Percentiles rank a stretch among this genome's conserved stretches.
Conservation (phyloP, 2,113 vertebrate species). For the Symphodus melops region DNA sequence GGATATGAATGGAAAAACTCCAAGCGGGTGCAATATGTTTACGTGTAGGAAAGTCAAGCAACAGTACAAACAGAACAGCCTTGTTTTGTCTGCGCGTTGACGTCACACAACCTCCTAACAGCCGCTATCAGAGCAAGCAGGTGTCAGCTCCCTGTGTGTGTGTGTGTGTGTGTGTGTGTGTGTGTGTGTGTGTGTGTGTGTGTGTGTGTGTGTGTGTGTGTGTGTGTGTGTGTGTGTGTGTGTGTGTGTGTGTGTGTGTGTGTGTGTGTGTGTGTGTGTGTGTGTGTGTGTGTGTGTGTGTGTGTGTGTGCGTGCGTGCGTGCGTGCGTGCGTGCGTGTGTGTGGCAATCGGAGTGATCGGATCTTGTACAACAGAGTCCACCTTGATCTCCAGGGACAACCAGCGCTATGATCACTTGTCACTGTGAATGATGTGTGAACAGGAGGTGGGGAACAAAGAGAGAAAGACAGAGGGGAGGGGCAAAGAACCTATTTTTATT, state of each 20-base stretch:
- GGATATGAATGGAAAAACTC: constrained; percentile 34
- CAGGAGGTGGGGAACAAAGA: constrained; percentile 27
- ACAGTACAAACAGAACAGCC: constrained; percentile 11
- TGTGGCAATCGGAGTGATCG: constrained; percentile 12
- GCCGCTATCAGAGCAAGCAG: constrained; percentile 43
- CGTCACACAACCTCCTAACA: constrained; percentile 42
- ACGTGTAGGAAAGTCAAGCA: neutral
- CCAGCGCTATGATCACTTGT: constrained; percentile 24
- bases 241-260: too few species aligned
- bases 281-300: too few species aligned
- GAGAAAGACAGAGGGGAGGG: constrained; percentile 2
- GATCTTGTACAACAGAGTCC: constrained; percentile 26
- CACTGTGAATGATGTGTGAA: constrained; percentile 24
- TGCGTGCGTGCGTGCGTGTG: neutral
- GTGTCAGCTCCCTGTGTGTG: neutral
- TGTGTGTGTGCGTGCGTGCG: too few species aligned
- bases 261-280: too few species aligned
- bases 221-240: neutral
- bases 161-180: too few species aligned
- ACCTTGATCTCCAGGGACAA: constrained; percentile 49
- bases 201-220: too few species aligned
- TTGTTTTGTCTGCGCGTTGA: constrained; percentile 47
- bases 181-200: too few species aligned
- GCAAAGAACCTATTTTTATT: neutral
- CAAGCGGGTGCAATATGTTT: constrained; percentile 8